phyloP scores from a whole-genome alignment of 1,140 invertebrate genomes.

The Drusus annulatus region DNA sequence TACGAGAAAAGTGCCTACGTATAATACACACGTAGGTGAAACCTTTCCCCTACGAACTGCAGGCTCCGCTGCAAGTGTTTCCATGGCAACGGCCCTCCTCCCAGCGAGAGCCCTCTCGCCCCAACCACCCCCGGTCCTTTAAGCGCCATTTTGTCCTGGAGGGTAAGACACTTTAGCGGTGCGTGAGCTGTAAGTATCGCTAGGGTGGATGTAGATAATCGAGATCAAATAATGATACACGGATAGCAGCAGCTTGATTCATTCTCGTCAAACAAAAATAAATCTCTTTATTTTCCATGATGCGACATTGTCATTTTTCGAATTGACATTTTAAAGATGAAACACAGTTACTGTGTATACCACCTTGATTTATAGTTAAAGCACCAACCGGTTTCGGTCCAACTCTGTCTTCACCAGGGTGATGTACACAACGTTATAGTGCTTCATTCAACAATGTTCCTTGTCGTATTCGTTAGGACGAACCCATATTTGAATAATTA shows the following conservation, averaged over 20 bases:
- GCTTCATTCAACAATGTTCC: too few species aligned
- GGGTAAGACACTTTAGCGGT: slow-evolving; percentile 11
- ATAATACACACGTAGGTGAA: slow-evolving; percentile 10
- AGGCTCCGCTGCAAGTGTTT: slow-evolving; percentile 32
- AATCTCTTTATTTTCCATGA: too few species aligned
- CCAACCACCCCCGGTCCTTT: background rate
- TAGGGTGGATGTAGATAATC: background rate
- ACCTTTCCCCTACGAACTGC: slow-evolving; percentile 26
- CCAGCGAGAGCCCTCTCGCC: background rate
- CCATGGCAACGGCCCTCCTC: slow-evolving; percentile 31
- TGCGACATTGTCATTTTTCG: too few species aligned
- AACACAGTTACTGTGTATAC: too few species aligned
- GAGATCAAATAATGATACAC: background rate
- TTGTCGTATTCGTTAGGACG: too few species aligned
- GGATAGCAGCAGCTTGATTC: background rate
- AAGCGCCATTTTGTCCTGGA: slow-evolving; percentile 36
- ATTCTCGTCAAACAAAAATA: background rate
- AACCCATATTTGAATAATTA: too few species aligned
- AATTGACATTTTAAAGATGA: too few species aligned
- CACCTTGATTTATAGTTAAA: too few species aligned
- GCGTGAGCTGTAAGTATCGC: background rate
- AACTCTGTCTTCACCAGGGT: too few species aligned
- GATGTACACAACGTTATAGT: too few species aligned
- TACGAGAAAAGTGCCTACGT: too few species aligned
- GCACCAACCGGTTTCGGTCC: too few species aligned